Percentiles rank a stretch among this genome's conserved stretches.
These are phyloP conservation scores for Pheosia gnoma DNA, from an alignment of 2,888 invertebrate species.

Conservation along the genomic window DNA sequence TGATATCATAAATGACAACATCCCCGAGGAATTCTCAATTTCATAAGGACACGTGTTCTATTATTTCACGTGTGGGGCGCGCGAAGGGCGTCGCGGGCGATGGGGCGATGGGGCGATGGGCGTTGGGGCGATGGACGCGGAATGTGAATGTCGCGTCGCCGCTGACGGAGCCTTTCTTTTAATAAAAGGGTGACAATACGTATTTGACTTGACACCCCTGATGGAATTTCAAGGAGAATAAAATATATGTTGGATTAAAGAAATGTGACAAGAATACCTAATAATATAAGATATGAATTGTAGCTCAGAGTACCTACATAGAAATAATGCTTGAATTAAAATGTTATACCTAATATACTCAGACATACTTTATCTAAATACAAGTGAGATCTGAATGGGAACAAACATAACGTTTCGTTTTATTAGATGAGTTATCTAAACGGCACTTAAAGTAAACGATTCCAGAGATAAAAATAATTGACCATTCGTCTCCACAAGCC, in stretches of 20 bases:
- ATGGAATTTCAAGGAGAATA: not conserved
- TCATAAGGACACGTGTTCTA: constrained; percentile 6
- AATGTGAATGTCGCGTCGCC: not conserved
- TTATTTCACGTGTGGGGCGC: not conserved
- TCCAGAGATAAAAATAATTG: not conserved
- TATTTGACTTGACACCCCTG: not conserved
- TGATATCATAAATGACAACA: not conserved
- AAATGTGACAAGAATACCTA: not conserved
- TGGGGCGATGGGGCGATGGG: not conserved
- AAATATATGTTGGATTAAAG: not conserved
- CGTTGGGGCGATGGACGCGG: not conserved
- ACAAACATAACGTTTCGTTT: too few relatives aligned
- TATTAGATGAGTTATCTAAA: not conserved
- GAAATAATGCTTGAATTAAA: too few relatives aligned
- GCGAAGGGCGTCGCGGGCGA: not conserved
- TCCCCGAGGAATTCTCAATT: not conserved
- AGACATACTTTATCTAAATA: too few relatives aligned
- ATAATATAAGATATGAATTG: too few relatives aligned
- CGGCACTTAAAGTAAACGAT: not conserved
- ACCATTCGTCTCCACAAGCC: not conserved
- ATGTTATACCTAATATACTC: too few relatives aligned
- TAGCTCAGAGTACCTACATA: too few relatives aligned
- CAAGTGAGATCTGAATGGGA: too few relatives aligned
- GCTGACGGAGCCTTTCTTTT: not conserved
- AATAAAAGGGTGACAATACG: not conserved